Percentiles rank a stretch among this genome's conserved stretches.
Evolutionary conservation across 1,140 invertebrate genomes (phyloP).

Genomic region (Harlomillsia oculata): DNA sequence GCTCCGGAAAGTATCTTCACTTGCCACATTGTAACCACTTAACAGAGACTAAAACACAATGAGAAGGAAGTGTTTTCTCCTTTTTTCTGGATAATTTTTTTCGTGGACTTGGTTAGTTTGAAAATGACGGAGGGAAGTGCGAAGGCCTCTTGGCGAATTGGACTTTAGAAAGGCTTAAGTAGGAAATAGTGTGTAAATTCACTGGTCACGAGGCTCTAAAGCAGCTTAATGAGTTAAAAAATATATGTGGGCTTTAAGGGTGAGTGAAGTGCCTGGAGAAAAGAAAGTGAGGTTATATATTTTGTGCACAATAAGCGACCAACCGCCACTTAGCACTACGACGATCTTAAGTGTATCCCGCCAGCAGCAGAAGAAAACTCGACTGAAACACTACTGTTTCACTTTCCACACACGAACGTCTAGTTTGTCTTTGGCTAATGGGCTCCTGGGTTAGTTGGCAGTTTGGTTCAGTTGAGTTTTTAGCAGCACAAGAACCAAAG

Average conservation of each 20-base stretch:
- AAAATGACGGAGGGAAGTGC: slow-evolving; percentile 2
- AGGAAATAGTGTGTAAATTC: slow-evolving; percentile 19
- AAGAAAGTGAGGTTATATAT: too few species aligned
- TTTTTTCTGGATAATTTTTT: background rate
- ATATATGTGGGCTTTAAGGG: slow-evolving; percentile 10
- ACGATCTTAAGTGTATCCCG: background rate
- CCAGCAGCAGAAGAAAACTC: background rate
- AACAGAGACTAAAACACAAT: background rate
- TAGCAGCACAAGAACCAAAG: background rate
- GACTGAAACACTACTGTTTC: slow-evolving; percentile 1
- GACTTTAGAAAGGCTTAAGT: too few species aligned
- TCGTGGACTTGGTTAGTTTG: background rate
- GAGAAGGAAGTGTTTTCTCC: too few species aligned
- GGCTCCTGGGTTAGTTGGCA: background rate
- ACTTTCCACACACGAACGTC: slow-evolving; percentile 20
- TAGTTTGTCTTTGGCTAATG: slow-evolving; percentile 23
- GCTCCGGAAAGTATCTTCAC: too few species aligned
- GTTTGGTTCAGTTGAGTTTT: background rate
- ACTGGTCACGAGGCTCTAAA: slow-evolving; percentile 9
- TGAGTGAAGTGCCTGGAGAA: slow-evolving; percentile 4
- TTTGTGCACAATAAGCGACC: too few species aligned
- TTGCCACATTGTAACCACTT: background rate
- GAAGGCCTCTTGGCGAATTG: too few species aligned
- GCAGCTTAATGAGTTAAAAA: slow-evolving; percentile 23
- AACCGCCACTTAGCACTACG: too few species aligned